phyloP scores from a whole-genome alignment of 2,888 invertebrate species.

The Theretra japonica region DNA sequence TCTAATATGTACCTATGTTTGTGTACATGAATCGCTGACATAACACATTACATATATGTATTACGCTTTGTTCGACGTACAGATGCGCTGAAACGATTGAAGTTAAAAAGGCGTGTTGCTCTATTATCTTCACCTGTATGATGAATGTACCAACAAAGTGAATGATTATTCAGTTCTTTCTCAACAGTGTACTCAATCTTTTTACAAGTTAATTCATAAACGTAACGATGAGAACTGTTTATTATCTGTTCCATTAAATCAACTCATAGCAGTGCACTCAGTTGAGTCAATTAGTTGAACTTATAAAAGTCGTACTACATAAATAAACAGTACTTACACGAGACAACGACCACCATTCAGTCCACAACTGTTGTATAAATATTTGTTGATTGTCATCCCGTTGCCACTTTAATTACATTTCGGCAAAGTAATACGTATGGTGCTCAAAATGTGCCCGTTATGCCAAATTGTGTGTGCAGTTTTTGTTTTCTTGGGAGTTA shows the following conservation, averaged over 20 bases:
- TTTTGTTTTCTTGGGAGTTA: no score
- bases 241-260: constrained; percentile 26
- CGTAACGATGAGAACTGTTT: constrained; percentile 7
- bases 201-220: constrained; percentile 18
- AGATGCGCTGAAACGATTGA: no score
- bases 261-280: constrained; percentile 8
- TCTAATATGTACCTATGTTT: no score
- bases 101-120: no score
- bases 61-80: no score
- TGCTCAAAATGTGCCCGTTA: not conserved
- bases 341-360: constrained; percentile 15
- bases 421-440: not conserved
- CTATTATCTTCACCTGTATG: no score
- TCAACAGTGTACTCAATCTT: not conserved
- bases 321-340: constrained; percentile 12
- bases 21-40: no score
- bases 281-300: constrained; percentile 13
- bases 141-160: not conserved
- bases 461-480: no score
- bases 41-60: no score
- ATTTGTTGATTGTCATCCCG: constrained; percentile 2
- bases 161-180: not conserved
- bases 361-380: not conserved
- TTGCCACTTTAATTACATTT: not conserved
- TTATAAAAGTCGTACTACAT: constrained; percentile 24